Percentiles rank a stretch among this genome's conserved stretches.
Conservation (phyloP, 2,113 vertebrate genomes). For the Fulica atra region DNA sequence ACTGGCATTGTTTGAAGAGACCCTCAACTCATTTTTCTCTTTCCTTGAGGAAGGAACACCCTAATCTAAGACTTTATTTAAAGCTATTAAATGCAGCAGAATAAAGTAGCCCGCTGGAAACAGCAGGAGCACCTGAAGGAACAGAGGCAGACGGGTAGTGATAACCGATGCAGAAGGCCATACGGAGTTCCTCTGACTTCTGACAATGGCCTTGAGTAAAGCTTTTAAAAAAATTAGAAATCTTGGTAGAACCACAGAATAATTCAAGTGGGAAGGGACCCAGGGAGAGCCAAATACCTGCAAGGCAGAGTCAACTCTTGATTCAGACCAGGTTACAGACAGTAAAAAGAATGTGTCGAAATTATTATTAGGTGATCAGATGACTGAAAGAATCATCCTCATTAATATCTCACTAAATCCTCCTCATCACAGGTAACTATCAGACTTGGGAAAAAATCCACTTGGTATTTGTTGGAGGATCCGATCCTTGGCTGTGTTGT, state of each 20-base stretch:
- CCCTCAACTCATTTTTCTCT: constrained; percentile 37
- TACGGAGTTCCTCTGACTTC: not conserved
- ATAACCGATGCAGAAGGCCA: not conserved
- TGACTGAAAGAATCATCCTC: constrained; percentile 31
- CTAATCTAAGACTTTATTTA: constrained; percentile 47
- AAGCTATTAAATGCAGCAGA: constrained; percentile 46
- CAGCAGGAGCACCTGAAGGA: constrained; percentile 33
- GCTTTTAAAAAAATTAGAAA: constrained; percentile 3
- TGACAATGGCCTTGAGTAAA: constrained; percentile 39
- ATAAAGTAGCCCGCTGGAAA: constrained; percentile 30
- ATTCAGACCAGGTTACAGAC: constrained; percentile 11
- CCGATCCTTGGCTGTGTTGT: not conserved
- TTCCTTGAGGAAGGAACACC: constrained; percentile 14
- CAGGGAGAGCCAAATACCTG: not conserved
- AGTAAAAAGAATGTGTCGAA: not conserved
- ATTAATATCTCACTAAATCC: constrained; percentile 54
- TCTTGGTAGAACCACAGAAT: not conserved
- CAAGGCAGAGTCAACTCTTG: not conserved
- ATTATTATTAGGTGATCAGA: constrained; percentile 40
- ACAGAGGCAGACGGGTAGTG: not conserved
- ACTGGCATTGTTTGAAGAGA: constrained; percentile 62
- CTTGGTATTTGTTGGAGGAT: not conserved
- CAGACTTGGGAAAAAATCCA: constrained; percentile 37
- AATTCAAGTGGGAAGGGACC: not conserved
- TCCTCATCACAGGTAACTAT: constrained; percentile 36